A percentile compares a stretch with the other conserved stretches of the same genome.
Evolutionary conservation across 1,140 invertebrate species (phyloP).

Genomic region (Aphaenogaster ashmeadi): DNA sequence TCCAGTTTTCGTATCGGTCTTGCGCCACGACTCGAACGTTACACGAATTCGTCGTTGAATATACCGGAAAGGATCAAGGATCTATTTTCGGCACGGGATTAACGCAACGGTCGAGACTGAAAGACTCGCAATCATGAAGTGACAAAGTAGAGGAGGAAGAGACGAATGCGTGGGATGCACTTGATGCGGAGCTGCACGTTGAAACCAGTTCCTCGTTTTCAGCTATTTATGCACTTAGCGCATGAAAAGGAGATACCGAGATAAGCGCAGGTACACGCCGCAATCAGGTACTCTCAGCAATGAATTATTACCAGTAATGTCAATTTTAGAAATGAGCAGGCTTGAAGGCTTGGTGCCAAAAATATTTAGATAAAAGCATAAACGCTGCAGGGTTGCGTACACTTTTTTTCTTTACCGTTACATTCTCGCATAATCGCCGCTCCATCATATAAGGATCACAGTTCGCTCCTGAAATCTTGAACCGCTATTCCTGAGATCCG

Average conservation of each 20-base stretch:
- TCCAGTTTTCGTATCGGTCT: conserved; percentile 7
- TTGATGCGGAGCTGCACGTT: background rate
- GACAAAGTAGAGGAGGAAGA: conserved; percentile 16
- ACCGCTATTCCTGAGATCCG: conserved; percentile 56
- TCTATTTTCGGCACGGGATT: conserved; percentile 48
- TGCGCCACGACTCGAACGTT: background rate
- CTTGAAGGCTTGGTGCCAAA: background rate
- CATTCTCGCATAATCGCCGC: background rate
- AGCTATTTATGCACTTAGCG: conserved; percentile 44
- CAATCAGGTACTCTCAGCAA: background rate
- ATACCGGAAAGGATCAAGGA: background rate
- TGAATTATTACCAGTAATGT: background rate
- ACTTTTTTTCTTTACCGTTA: background rate
- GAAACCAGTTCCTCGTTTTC: conserved; percentile 68
- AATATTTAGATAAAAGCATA: background rate
- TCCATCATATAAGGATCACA: background rate
- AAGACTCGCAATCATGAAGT: conserved; percentile 39
- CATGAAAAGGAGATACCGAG: background rate
- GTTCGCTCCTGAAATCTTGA: conserved; percentile 58
- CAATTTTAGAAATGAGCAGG: background rate
- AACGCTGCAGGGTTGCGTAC: background rate
- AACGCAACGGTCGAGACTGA: conserved; percentile 41
- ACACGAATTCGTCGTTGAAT: background rate
- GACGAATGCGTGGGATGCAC: conserved; percentile 59
- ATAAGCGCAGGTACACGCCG: background rate